Evolutionary conservation across 2,797 vertebrate species (phyloP), one percentile per base, ranked within the genome.

Genomic region (Gambusia yucatana): DNA sequence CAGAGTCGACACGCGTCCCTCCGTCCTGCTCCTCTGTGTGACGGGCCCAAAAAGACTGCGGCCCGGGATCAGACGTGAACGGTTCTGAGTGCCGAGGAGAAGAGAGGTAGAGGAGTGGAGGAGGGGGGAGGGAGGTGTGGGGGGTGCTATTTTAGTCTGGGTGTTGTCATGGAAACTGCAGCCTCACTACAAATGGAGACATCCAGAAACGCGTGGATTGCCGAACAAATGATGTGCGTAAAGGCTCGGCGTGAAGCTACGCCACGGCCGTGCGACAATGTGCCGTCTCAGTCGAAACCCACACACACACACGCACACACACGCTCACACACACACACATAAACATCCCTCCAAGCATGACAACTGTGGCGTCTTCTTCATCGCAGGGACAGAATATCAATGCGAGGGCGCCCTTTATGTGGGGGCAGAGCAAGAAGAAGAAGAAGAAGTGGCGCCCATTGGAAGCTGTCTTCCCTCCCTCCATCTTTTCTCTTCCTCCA

Each of bases 91-190:
- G 88, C 84, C 86, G 81, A 79, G 57, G 50, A 57, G 52, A 17
- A 20, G 47, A 48, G 47, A 48, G 47, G 47, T 47, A 47, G 46
- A 20, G 16, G 47, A 48, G 50, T 17, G 73, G 48, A 16, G 63
- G 76, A 70, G 55, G 81, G 69, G 84, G 44, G 75, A 52, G 73
- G 41, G 73, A 76, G 76, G 67, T 80, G 75, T 76, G 55, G 76
- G 82, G 87, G 84, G 84, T 91, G 94, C 96, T 96, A 96, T 96
- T 96, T 96, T 95, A 90, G 91, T 94, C 93, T 74, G 75, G 82
- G 82, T 84, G 96, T 96, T 94, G 95, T 95, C 95, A 96, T 96
- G 94, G 96, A 96, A 96, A 96, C 96, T 95, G 94, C 95, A 95
- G 95, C 95, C 93, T 95, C 93, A 92, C 94, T 95, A 95, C 94